Percentiles rank a stretch among this genome's conserved stretches.
Conservation (phyloP, 2,888 invertebrate species). For the Melanotus villosus region DNA sequence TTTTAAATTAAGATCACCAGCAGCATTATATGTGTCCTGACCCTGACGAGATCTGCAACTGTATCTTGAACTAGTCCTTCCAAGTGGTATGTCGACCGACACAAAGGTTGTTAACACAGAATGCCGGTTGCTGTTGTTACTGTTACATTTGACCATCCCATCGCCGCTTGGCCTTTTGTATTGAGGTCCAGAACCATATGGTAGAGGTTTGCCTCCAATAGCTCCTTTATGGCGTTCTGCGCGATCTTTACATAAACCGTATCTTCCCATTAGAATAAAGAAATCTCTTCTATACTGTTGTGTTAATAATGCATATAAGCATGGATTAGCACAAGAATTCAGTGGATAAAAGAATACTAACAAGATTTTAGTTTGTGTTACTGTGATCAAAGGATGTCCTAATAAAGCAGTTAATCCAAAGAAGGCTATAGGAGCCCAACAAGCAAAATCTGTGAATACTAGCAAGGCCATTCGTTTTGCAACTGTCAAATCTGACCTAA, state of each 20-base stretch:
- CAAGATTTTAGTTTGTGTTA: slow-evolving; percentile 71
- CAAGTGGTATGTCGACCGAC: slow-evolving; percentile 64
- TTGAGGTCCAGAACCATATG: slow-evolving; percentile 63
- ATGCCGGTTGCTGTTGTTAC: slow-evolving; percentile 60
- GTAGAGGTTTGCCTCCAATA: slow-evolving; percentile 66
- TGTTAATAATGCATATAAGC: slow-evolving; percentile 77
- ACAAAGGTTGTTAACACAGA: slow-evolving; percentile 66
- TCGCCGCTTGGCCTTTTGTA: slow-evolving; percentile 58
- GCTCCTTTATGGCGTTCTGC: slow-evolving; percentile 69
- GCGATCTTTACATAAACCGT: slow-evolving; percentile 67
- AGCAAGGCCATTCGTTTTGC: slow-evolving; percentile 79
- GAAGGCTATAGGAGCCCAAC: slow-evolving; percentile 78
- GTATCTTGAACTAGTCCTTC: slow-evolving; percentile 59
- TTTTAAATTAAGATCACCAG: slow-evolving; percentile 59
- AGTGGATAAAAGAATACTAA: slow-evolving; percentile 79
- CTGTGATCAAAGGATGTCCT: slow-evolving; percentile 75
- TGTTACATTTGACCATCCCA: slow-evolving; percentile 41
- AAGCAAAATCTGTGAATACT: slow-evolving; percentile 77
- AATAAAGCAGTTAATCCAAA: slow-evolving; percentile 76
- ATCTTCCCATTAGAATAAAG: slow-evolving; percentile 70
- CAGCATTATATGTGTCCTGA: slow-evolving; percentile 56
- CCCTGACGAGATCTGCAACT: slow-evolving; percentile 56
- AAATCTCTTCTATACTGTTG: slow-evolving; percentile 76
- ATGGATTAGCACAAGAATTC: slow-evolving; percentile 80
- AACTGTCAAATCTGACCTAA: slow-evolving; percentile 69